These are phyloP conservation scores for Sebastes schlegelii DNA, from an alignment of 2,113 vertebrate species.

Conservation along the genomic window DNA sequence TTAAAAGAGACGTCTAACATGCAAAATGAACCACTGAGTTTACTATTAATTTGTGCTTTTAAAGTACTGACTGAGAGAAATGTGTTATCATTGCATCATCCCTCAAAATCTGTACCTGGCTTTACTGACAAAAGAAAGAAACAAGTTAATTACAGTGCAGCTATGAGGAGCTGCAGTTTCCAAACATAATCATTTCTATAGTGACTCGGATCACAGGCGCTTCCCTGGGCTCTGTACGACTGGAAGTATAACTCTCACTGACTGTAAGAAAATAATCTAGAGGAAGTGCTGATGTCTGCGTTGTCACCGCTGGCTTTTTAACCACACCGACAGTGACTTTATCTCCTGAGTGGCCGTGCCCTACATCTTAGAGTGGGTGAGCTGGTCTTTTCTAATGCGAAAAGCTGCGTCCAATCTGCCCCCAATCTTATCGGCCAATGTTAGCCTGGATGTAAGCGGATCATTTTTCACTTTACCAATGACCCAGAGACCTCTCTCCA, in stretches of 20 bases:
- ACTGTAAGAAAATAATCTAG: constrained; percentile 18
- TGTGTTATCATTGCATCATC: background rate
- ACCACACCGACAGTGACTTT: constrained; percentile 44
- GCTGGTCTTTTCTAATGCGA: constrained; percentile 42
- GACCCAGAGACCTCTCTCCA: constrained; percentile 52
- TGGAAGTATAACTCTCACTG: background rate
- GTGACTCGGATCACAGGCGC: background rate
- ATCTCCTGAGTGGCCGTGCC: constrained; percentile 56
- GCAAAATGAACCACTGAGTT: background rate
- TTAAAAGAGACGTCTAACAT: background rate
- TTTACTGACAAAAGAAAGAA: background rate
- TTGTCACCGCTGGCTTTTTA: constrained; percentile 12
- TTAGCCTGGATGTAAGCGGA: constrained; percentile 59
- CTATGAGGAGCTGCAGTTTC: background rate
- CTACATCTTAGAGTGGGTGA: constrained; percentile 50
- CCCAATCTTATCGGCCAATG: constrained; percentile 62
- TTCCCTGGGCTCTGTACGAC: background rate
- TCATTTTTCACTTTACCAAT: constrained; percentile 62
- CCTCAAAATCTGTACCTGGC: background rate
- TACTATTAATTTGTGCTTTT: background rate
- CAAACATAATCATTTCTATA: background rate
- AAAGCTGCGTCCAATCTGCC: constrained; percentile 60
- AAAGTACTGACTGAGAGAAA: background rate
- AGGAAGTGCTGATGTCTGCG: constrained; percentile 26
- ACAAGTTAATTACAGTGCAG: background rate